phyloP scores from a whole-genome alignment of 2,888 invertebrate genomes.

The Drosophila phalerata region DNA sequence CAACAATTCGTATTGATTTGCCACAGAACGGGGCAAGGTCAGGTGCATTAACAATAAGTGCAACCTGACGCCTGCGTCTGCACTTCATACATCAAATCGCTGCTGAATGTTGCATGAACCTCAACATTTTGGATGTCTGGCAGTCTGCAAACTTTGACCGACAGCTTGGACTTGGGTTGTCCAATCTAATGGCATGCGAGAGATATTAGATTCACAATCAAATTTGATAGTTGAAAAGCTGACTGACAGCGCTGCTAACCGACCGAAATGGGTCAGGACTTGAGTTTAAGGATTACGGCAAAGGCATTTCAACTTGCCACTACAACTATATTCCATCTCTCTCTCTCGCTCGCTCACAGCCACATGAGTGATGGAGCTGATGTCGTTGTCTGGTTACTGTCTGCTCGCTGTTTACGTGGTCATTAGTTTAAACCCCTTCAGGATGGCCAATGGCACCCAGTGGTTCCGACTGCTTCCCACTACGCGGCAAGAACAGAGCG shows the following conservation, averaged over 20 bases:
- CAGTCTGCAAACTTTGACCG: slow-evolving; percentile 58
- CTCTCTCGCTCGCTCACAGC: slow-evolving; percentile 5
- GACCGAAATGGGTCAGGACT: slow-evolving; percentile 62
- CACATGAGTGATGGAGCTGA: slow-evolving; percentile 76
- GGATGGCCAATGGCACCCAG: slow-evolving; percentile 48
- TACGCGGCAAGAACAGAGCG: slow-evolving; percentile 22
- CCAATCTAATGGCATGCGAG: slow-evolving; percentile 79
- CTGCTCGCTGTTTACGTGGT: slow-evolving; percentile 81
- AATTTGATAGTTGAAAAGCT: slow-evolving; percentile 76
- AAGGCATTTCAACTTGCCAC: slow-evolving; percentile 42
- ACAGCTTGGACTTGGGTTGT: slow-evolving; percentile 3
- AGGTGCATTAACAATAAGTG: slow-evolving; percentile 49
- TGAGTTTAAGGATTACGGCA: slow-evolving; percentile 15
- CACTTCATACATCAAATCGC: slow-evolving; percentile 75
- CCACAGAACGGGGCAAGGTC: slow-evolving; percentile 65
- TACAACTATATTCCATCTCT: slow-evolving; percentile 3
- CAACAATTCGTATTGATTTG: slow-evolving; percentile 57
- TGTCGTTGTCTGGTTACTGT: slow-evolving; percentile 83
- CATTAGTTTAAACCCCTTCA: slow-evolving; percentile 82
- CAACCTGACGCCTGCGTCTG: slow-evolving; percentile 60
- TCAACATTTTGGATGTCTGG: slow-evolving; percentile 13
- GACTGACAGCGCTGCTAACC: slow-evolving; percentile 67
- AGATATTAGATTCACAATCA: slow-evolving; percentile 82
- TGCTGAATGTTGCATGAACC: slow-evolving; percentile 48
- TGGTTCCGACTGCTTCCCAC: slow-evolving; percentile 10